Evolutionary conservation across 2,113 vertebrate genomes (phyloP), one percentile per base, ranked within the genome.

Genomic region (Gavia stellata): DNA sequence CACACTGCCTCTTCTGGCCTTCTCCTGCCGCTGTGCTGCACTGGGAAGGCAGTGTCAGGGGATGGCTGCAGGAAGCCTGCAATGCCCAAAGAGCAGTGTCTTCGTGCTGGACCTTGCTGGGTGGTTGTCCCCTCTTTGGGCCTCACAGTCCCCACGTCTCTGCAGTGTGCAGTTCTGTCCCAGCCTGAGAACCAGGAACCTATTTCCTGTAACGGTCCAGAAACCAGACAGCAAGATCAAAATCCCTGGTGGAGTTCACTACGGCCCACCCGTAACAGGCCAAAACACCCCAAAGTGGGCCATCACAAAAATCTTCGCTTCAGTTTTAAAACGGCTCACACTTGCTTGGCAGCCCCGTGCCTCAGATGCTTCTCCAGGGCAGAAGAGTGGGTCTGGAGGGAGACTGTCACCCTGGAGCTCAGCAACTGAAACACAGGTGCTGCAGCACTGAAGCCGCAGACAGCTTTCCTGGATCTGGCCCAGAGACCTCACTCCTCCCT

Each of bases 281-380:
- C 47, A 0, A 0, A 49, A 52, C 47, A 23, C 16, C 7, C 42
- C 66, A 18, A 50, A 3, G 34, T 1, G 15, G n/a, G 34, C 36
- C 47, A 29, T 8, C 21, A 52, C 38, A 63, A 36, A 63, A 25
- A 20, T 14, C 34, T 55, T 19, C 49, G 31, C 55, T 15, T 66
- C 47, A 12, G 13, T 67, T 78, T 26, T 28, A 45, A 25, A 90
- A n/a, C 49, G 52, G 55, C 50, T 71, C 47, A 14, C 17, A 14
- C 0, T 18, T 20, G 19, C 40, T 12, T 0, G 2, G 50, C 65
- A 74, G 71, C 47, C 34, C 15, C 2, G 0, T 42, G 73, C 31
- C 45, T 56, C 3, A 2, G 62, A 12, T 44, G 67, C 77, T 49
- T 55, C 29, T 31, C n/a, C 24, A 34, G 59, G n/a, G 53, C 47